Evolutionary conservation across 2,888 invertebrate genomes (phyloP), one percentile per base, ranked within the genome.

Genomic region (Synanthedon tipuliformis): DNA sequence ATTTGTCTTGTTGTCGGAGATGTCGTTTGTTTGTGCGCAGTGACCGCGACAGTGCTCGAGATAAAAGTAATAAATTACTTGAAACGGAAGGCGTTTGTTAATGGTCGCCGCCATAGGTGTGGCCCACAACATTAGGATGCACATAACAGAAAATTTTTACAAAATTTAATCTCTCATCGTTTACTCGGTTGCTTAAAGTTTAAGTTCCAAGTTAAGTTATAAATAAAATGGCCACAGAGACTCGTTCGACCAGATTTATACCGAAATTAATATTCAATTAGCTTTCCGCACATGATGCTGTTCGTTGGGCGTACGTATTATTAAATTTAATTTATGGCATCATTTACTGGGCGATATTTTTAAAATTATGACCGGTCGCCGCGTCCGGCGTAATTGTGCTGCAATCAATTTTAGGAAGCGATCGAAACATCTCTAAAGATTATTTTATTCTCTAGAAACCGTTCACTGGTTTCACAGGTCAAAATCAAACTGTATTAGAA

Each of bases 221-320:
- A 82, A 80, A 80, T 81, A 78, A 78, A 70, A 34, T 34, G 69
- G 64, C 59, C 66, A 66, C 63, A 63, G 64, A 75, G 72, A 82
- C 76, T 81, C 64, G 84, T 78, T 72, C 62, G 62, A 75, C 80
- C 77, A 81, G 86, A 86, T 86, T 86, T 84, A 81, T 81, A 77
- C 75, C 79, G 71, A 85, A 84, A 84, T 87, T 86, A 87, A 87
- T 84, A 86, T 85, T 86, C 87, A 86, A 86, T 87, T 86, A 86
- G 84, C 85, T 85, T 83, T 87, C 85, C 81, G 85, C 85, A 86
- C 86, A 87, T 86, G 83, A 83, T 74, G 76, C 78, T 69, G 78
- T 75, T 74, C 71, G 73, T 71, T 81, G 82, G 84, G 80, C 85
- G 83, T 82, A 76, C 69, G 82, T 83, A 75, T 86, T 87, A 87